phyloP scores from a whole-genome alignment of 2,888 invertebrate genomes.

The Pseudanteris insignis region DNA sequence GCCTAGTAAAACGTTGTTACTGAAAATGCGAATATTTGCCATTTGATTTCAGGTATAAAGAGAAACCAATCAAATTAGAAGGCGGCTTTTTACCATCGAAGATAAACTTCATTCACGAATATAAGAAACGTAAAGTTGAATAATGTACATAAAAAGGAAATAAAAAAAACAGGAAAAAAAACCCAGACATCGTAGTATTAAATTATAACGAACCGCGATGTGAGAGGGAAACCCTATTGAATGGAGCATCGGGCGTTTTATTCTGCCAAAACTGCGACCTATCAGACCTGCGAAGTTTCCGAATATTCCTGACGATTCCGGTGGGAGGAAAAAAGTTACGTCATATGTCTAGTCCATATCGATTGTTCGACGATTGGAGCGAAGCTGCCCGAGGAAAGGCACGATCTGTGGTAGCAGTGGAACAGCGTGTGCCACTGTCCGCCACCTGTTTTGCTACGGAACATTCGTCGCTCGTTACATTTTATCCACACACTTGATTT shows the following conservation, averaged over 20 bases:
- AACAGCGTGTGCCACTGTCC: no score
- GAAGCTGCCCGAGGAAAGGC: no score
- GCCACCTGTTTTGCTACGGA: no score
- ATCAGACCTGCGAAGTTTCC: no score
- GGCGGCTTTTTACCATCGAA: constrained; percentile 63
- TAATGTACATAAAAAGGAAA: constrained; percentile 4
- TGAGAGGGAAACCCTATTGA: constrained; percentile 11
- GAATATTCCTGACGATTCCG: constrained; percentile 36
- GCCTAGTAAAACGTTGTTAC: no score
- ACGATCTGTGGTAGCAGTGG: no score
- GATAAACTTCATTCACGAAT: constrained; percentile 55
- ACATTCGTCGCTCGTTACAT: no score
- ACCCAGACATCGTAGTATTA: no score
- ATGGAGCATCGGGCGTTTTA: constrained; percentile 26
- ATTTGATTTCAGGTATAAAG: constrained; percentile 57
- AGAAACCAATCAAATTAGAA: constrained; percentile 61
- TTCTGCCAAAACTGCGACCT: constrained; percentile 23
- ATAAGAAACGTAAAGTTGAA: constrained; percentile 56
- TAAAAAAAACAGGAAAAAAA: neutral
- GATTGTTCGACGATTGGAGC: constrained; percentile 38
- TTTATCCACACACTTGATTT: no score
- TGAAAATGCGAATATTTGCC: no score
- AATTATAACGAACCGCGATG: constrained; percentile 10
- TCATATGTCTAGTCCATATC: constrained; percentile 58
- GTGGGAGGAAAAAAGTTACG: constrained; percentile 30